phyloP scores from a whole-genome alignment of 2,888 invertebrate species.

The Diplolepis rosae region DNA sequence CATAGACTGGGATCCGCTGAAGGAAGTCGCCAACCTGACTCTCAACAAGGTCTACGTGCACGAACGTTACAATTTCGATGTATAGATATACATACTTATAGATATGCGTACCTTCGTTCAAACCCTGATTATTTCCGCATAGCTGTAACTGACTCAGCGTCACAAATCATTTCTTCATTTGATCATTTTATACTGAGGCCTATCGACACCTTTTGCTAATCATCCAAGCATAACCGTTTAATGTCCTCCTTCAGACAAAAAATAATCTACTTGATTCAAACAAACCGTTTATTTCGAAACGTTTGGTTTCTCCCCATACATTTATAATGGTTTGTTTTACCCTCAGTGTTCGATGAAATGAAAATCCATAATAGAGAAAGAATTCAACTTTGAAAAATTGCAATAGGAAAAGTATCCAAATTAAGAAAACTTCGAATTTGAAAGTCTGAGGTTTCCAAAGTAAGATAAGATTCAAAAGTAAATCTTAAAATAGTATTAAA shows the following conservation, averaged over 20 bases:
- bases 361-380: too few relatives aligned
- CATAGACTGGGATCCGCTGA: slow-evolving; percentile 43
- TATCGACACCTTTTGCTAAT: not conserved
- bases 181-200: not conserved
- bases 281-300: too few relatives aligned
- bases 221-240: not conserved
- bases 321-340: too few relatives aligned
- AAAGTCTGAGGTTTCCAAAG: too few relatives aligned
- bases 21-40: slow-evolving; percentile 32
- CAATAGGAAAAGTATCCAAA: too few relatives aligned
- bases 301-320: too few relatives aligned
- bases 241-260: not conserved
- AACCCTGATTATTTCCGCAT: slow-evolving; percentile 16
- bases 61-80: slow-evolving; percentile 6
- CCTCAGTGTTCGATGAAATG: too few relatives aligned
- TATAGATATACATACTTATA: not conserved
- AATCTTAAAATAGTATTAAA: too few relatives aligned
- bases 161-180: not conserved
- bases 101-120: not conserved
- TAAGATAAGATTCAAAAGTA: too few relatives aligned
- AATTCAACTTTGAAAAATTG: too few relatives aligned
- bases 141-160: slow-evolving; percentile 17
- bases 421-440: too few relatives aligned
- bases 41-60: slow-evolving; percentile 28
- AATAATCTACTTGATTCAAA: too few relatives aligned